Evolutionary conservation across 1,140 invertebrate genomes (phyloP).

Genomic region (Hypothenemus hampei): DNA sequence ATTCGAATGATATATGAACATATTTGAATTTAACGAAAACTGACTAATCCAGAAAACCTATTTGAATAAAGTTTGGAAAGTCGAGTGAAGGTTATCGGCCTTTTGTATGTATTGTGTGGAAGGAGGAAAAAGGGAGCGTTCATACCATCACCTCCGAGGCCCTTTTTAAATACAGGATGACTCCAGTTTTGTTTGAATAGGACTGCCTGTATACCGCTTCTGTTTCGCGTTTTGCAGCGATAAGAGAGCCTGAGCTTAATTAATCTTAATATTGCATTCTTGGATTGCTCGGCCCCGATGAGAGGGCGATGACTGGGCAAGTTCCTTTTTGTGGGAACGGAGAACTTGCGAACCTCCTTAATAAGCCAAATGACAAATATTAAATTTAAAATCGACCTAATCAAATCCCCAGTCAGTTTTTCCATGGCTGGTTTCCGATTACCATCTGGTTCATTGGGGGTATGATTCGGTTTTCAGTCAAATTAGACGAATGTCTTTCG

Average conservation of each 20-base stretch:
- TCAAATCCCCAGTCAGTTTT: constrained; percentile 20
- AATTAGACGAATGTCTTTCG: constrained; percentile 28
- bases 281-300: constrained; percentile 17
- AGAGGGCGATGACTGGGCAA: constrained; percentile 10
- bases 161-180: constrained; percentile 17
- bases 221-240: constrained; percentile 23
- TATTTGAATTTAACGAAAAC: no score
- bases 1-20: no score
- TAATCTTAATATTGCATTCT: constrained; percentile 28
- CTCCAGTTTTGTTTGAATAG: constrained; percentile 28
- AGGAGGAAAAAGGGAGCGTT: no score
- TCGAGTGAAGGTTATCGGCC: no score
- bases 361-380: constrained; percentile 6
- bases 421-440: constrained; percentile 16
- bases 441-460: constrained; percentile 14
- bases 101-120: no score
- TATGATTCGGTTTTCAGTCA: constrained; percentile 30
- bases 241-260: constrained; percentile 20
- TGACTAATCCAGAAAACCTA: no score
- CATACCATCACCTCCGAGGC: no score
- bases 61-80: no score
- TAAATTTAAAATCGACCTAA: constrained; percentile 18
- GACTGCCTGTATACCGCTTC: constrained; percentile 16
- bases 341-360: background rate
- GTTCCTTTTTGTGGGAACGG: background rate